Evolutionary conservation across 2,113 vertebrate genomes (phyloP).

Genomic region (Calyptommatus sinebrachiatus): DNA sequence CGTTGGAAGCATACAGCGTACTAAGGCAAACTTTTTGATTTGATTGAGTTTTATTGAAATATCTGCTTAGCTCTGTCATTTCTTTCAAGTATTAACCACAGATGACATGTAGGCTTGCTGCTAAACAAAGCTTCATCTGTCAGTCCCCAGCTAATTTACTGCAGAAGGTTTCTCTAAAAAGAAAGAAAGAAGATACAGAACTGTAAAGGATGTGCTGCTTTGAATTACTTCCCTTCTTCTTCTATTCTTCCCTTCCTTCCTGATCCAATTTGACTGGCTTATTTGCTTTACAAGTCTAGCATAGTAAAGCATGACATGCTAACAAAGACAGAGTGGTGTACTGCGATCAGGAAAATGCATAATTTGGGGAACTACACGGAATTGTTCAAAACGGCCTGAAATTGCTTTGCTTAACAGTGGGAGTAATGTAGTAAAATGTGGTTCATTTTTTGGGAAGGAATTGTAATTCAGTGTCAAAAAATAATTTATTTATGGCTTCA

Average conservation of each 20-base stretch:
- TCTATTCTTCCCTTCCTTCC: background rate
- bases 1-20: background rate
- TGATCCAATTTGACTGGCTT: constrained; percentile 35
- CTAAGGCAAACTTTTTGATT: constrained; percentile 26
- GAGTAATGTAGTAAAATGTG: background rate
- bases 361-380: background rate
- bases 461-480: background rate
- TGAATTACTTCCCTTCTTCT: constrained; percentile 9
- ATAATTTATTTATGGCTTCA: background rate
- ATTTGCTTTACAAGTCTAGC: background rate
- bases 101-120: constrained; percentile 18
- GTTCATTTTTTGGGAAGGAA: background rate
- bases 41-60: constrained; percentile 38
- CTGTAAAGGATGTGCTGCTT: constrained; percentile 36
- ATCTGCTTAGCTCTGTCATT: constrained; percentile 42
- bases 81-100: constrained; percentile 30
- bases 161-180: constrained; percentile 10
- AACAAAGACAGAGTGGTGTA: background rate
- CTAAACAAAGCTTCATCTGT: constrained; percentile 49
- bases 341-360: background rate
- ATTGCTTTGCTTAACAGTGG: background rate
- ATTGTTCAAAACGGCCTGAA: background rate
- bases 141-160: constrained; percentile 51
- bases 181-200: constrained; percentile 1
- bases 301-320: constrained; percentile 1